phyloP scores from a whole-genome alignment of 2,113 vertebrate genomes.

The Microcebus murinus region DNA sequence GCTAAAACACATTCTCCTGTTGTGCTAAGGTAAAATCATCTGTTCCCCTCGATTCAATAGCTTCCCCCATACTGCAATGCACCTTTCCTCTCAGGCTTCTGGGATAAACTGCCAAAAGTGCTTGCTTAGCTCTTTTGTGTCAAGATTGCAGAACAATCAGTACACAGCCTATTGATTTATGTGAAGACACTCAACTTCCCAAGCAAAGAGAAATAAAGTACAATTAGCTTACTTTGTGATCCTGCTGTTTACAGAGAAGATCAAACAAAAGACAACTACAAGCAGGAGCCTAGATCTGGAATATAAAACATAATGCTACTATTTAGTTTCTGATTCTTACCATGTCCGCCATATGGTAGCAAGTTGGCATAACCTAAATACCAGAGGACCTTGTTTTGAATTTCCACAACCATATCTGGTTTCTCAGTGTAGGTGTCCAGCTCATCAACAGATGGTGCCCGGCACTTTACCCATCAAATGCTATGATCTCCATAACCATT shows the following conservation, averaged over 20 bases:
- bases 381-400: conserved; percentile 54
- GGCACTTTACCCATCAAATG: conserved; percentile 34
- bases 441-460: conserved; percentile 44
- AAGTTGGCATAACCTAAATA: conserved; percentile 59
- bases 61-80: neutral
- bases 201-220: conserved; percentile 73
- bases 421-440: conserved; percentile 12
- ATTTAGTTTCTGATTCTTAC: conserved; percentile 40
- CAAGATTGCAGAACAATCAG: conserved; percentile 2
- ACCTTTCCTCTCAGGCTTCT: neutral
- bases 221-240: conserved; percentile 44
- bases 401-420: conserved; percentile 27
- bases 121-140: neutral
- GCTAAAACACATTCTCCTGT: neutral
- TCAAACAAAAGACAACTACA: conserved; percentile 75
- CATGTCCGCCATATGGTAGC: neutral
- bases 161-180: conserved; percentile 39
- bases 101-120: conserved; percentile 12
- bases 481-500: conserved; percentile 39
- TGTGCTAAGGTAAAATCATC: neutral
- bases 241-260: conserved; percentile 71
- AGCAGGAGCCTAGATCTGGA: conserved; percentile 52
- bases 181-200: conserved; percentile 64
- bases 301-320: conserved; percentile 55
- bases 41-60: neutral